Base-by-base conservation (phyloP, 2,113 vertebrate genomes). In the Gasterosteus aculeatus region DNA sequence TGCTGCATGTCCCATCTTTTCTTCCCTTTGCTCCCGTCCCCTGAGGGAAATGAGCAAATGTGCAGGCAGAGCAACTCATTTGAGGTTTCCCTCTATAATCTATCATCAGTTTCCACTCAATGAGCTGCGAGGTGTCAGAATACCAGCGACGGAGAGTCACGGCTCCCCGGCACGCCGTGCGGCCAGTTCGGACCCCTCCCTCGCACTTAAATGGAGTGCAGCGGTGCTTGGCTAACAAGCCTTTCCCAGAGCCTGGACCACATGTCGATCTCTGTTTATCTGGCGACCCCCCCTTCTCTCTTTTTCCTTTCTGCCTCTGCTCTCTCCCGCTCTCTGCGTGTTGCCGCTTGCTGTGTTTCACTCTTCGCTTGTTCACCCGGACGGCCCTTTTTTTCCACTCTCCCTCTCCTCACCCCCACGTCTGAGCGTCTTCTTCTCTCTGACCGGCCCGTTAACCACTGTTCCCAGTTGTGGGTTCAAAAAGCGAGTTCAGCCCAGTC, bases 41-140 rank as follows among this genome's bases (percentile, higher is more conserved):
- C 39, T 0, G 67, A 72, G 83, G 41, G 71, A 75, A 70, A 58
- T 46, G 62, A 75, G 74, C 16, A 35, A 82, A 85, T 71, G 75
- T 61, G 69, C 64, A 64, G 69, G 79, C 72, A 70, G 72, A 65
- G 67, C 71, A 82, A 83, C 80, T 87, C 69, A 84, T 90, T 91
- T 91, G 87, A 42, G 83, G 82, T 86, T 87, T 85, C 75, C 77
- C 78, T 83, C 84, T 80, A 87, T 87, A 87, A 89, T 88, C 83
- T 47, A 82, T 81, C 61, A 22, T 69, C 62, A 79, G 73, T 83
- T 86, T 86, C 73, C 70, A 63, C 75, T 85, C 77, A 77, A 82
- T 59, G 73, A 78, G 72, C 75, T 78, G 74, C 66, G 54, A 85
- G 83, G 64, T 39, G 51, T 85, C 68, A 75, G 75, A 88, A 74